phyloP scores from a whole-genome alignment of 1,140 invertebrate genomes.

The Nomia melanderi region DNA sequence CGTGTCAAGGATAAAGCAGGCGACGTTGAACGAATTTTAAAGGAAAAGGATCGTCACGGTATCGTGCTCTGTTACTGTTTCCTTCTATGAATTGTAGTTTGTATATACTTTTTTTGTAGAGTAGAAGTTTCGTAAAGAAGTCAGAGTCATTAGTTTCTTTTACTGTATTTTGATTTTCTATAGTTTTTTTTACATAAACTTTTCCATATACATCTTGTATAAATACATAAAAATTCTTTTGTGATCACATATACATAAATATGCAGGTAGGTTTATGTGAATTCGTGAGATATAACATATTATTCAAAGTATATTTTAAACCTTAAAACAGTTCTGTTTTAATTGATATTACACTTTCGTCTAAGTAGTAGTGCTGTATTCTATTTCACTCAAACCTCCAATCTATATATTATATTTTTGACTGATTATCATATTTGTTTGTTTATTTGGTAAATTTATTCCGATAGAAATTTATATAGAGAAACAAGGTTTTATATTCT shows the following conservation, averaged over 20 bases:
- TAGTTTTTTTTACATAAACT: not conserved
- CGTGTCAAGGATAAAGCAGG: slow-evolving; percentile 95
- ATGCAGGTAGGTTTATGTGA: not conserved
- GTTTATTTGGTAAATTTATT: not conserved
- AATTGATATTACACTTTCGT: not conserved
- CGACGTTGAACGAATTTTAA: slow-evolving; percentile 93
- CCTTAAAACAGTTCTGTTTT: not conserved
- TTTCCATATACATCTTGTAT: not conserved
- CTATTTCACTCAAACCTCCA: not conserved
- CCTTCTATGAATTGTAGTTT: slow-evolving; percentile 39
- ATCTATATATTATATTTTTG: not conserved
- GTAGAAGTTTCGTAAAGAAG: not conserved
- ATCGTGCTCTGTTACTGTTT: slow-evolving; percentile 72
- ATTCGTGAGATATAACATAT: not conserved
- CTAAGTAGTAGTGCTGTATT: not conserved
- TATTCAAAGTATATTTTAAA: not conserved
- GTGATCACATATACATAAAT: not conserved
- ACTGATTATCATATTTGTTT: not conserved
- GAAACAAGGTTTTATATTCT: slow-evolving; percentile 1
- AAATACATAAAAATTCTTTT: not conserved
- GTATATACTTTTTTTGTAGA: slow-evolving; percentile 15
- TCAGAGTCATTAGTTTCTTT: not conserved
- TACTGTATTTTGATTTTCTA: not conserved
- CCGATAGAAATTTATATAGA: not conserved
- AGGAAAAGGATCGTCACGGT: slow-evolving; percentile 96